Base-by-base conservation (phyloP, 2,797 vertebrate species). In the Poecilia velifera region DNA sequence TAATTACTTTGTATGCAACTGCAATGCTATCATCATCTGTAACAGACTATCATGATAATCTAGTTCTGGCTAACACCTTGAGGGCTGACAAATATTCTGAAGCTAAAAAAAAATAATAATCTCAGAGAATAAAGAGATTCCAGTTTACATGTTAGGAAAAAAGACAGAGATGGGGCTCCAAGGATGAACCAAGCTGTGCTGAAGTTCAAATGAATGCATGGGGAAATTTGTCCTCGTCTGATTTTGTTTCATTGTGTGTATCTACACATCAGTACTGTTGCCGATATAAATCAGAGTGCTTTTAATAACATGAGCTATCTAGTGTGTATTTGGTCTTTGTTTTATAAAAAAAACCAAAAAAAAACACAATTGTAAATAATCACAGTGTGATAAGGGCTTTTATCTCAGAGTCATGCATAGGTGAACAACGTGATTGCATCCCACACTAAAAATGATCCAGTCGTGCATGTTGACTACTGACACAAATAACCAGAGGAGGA, bases 351-450 rank as follows among this genome's bases (percentile, higher is more conserved):
- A 36, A 85, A 82, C 82, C 73, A 31, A 36, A 83, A 34, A 84
- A 74, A 31, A 36, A 83, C 75, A 84, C 66, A 66, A 72, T 31
- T 77, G 34, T 51, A 85, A 81, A 84, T 80, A 85, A 79, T 76
- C 49, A 73, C 76, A 55, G 49, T 66, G 76, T 79, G 84, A 88
- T 79, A 82, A 90, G 77, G 77, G 70, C 31, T 83, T 84, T 74
- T 85, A 84, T 86, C 81, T 85, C 79, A 0, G 8, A 73, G 92
- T 89, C 87, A 94, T 90, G 92, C 88, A 84, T 72, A 85, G 82
- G 84, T 89, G 91, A 90, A 80, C 91, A 89, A 77, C 78, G 77
- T 92, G 91, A 94, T 92, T 93, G 90, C 82, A 84, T 92, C 72
- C 87, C 78, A 86, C 77, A 76, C 66, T 74, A 82, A 86, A 82